These are phyloP conservation scores for Athripsodes cinereus DNA, from an alignment of 2,888 invertebrate species.

Conservation along the genomic window DNA sequence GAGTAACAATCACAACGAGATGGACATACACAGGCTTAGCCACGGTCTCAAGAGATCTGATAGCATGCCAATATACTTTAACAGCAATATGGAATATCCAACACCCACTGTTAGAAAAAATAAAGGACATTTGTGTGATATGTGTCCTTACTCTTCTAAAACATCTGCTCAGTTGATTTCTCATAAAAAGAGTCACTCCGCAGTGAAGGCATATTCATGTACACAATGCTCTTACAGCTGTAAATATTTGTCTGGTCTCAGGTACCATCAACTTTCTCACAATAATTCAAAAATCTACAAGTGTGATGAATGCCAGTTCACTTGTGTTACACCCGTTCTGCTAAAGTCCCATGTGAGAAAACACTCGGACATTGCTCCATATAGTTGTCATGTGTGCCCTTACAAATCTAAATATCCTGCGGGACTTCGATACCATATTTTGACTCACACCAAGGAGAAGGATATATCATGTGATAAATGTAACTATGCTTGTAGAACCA, in stretches of 20 bases:
- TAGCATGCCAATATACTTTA: background rate
- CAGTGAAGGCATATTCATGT: conserved; percentile 2
- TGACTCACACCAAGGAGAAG: conserved; percentile 2
- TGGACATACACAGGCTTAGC: background rate
- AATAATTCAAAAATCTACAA: background rate
- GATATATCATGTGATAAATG: conserved; percentile 4
- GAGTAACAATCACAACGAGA: background rate
- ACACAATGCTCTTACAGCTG: conserved; percentile 4
- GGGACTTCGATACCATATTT: conserved; percentile 4
- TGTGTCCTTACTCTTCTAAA: conserved; percentile 5
- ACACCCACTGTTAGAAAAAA: background rate
- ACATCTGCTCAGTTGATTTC: conserved; percentile 5
- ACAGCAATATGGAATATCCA: background rate
- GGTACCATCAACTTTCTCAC: conserved; percentile 9
- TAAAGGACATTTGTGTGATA: background rate
- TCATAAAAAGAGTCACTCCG: conserved; percentile 2
- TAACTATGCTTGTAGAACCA: conserved; percentile 1
- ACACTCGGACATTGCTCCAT: conserved; percentile 6
- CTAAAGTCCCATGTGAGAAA: conserved; percentile 10
- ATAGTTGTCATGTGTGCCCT: conserved; percentile 1
- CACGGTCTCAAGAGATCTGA: background rate
- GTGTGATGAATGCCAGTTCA: conserved; percentile 10
- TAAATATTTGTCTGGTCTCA: conserved; percentile 3
- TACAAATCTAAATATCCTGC: conserved; percentile 11
- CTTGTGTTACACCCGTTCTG: background rate